phyloP scores from a whole-genome alignment of 2,113 vertebrate species.

The Alethe castanea region DNA sequence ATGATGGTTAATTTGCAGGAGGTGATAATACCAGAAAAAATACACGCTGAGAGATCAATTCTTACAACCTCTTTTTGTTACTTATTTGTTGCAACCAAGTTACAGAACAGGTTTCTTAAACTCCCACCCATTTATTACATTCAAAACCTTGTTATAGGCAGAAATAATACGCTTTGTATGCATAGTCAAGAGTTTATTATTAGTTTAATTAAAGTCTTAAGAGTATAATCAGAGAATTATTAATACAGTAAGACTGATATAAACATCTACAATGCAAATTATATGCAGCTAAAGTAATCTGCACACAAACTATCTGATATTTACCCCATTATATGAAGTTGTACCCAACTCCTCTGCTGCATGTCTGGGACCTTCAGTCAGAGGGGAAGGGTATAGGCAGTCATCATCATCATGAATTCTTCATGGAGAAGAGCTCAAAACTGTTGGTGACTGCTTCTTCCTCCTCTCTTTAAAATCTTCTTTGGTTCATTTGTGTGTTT shows the following conservation, averaged over 20 bases:
- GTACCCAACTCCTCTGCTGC: not conserved
- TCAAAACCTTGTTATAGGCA: not conserved
- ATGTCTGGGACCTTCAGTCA: not conserved
- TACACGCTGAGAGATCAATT: not conserved
- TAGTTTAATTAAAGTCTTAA: not conserved
- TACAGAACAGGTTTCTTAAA: not conserved
- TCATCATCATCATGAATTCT: not conserved
- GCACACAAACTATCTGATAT: not conserved
- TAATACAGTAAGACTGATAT: not conserved
- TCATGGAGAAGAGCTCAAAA: not conserved
- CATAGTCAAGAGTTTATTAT: not conserved
- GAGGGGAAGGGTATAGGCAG: not conserved
- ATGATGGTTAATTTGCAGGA: not conserved
- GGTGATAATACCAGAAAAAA: not conserved
- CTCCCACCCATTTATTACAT: not conserved
- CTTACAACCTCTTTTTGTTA: not conserved
- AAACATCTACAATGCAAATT: not conserved
- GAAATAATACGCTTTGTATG: not conserved
- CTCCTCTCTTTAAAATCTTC: not conserved
- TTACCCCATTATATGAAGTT: not conserved
- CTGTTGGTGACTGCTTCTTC: not conserved
- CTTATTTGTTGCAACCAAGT: not conserved
- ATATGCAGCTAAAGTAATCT: not conserved
- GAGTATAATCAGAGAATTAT: not conserved
- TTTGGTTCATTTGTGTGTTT: not conserved